phyloP scores from a whole-genome alignment of 2,888 invertebrate species.

The Automeris io region DNA sequence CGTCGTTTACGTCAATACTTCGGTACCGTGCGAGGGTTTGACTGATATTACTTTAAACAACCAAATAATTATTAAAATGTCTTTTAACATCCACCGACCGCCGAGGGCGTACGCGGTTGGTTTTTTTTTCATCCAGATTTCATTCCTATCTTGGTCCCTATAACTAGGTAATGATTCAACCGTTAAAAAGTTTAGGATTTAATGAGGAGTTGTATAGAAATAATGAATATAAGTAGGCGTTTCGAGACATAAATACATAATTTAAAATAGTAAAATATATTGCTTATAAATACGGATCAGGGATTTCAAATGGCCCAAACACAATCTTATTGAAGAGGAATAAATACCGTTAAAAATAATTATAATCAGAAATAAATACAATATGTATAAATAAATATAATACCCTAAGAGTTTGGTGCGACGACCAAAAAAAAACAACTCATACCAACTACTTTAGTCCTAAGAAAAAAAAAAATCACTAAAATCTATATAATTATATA shows the following conservation, averaged over 20 bases:
- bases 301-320: not conserved
- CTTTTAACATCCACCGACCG: slow-evolving; percentile 44
- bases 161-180: slow-evolving; percentile 33
- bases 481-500: slow-evolving; percentile 54
- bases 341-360: not conserved
- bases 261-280: too few relatives aligned
- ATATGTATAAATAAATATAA: too few relatives aligned
- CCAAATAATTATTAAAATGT: slow-evolving; percentile 52
- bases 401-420: too few relatives aligned
- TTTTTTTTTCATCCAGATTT: slow-evolving; percentile 27
- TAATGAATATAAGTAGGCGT: not conserved
- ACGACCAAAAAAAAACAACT: not conserved
- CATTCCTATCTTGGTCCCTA: slow-evolving; percentile 48
- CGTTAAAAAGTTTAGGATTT: slow-evolving; percentile 19
- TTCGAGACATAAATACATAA: not conserved
- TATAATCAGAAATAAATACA: not conserved
- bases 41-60: slow-evolving; percentile 31
- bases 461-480: slow-evolving; percentile 21
- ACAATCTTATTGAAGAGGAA: too few relatives aligned
- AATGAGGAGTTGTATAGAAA: slow-evolving; percentile 9
- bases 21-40: slow-evolving; percentile 33
- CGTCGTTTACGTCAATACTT: slow-evolving; percentile 28
- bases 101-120: slow-evolving; percentile 16
- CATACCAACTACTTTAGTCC: not conserved
- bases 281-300: too few relatives aligned